These are phyloP conservation scores for Austrofundulus limnaeus DNA, from an alignment of 2,113 vertebrate genomes.

Conservation along the genomic window DNA sequence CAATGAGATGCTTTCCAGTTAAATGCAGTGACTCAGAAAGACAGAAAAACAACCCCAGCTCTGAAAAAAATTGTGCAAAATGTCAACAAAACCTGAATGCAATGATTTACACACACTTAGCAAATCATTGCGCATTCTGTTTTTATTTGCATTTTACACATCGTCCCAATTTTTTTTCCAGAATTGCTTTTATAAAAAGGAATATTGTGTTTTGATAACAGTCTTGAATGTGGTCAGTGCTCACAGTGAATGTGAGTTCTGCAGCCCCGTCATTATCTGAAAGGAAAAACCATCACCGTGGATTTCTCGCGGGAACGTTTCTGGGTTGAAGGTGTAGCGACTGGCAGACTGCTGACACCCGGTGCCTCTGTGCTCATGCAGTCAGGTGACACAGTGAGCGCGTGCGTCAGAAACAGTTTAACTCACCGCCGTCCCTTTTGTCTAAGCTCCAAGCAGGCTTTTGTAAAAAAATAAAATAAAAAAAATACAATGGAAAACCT, in stretches of 20 bases:
- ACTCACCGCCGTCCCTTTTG: slow-evolving; percentile 46
- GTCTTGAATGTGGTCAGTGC: slow-evolving; percentile 1
- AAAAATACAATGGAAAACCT: slow-evolving; percentile 48
- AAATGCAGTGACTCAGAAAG: not conserved
- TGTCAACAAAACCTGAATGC: too few relatives aligned
- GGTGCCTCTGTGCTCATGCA: slow-evolving; percentile 14
- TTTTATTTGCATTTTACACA: too few relatives aligned
- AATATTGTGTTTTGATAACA: slow-evolving; percentile 10
- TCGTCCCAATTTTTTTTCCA: too few relatives aligned
- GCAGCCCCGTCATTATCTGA: slow-evolving; percentile 7
- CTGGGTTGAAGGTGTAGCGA: not conserved
- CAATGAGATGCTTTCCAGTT: slow-evolving; percentile 8
- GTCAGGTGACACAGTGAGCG: too few relatives aligned
- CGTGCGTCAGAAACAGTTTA: slow-evolving; percentile 18
- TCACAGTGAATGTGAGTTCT: slow-evolving; percentile 9
- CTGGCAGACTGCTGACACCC: slow-evolving; percentile 6
- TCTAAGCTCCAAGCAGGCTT: slow-evolving; percentile 50
- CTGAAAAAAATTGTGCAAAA: too few relatives aligned
- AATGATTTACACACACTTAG: too few relatives aligned
- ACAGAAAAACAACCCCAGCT: not conserved
- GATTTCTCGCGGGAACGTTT: not conserved
- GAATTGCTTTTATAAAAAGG: too few relatives aligned
- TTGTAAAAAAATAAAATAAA: too few relatives aligned
- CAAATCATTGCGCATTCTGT: too few relatives aligned
- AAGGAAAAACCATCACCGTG: not conserved